Evolutionary conservation across 2,797 vertebrate genomes (phyloP).

Genomic region (Hozukius guyotensis): DNA sequence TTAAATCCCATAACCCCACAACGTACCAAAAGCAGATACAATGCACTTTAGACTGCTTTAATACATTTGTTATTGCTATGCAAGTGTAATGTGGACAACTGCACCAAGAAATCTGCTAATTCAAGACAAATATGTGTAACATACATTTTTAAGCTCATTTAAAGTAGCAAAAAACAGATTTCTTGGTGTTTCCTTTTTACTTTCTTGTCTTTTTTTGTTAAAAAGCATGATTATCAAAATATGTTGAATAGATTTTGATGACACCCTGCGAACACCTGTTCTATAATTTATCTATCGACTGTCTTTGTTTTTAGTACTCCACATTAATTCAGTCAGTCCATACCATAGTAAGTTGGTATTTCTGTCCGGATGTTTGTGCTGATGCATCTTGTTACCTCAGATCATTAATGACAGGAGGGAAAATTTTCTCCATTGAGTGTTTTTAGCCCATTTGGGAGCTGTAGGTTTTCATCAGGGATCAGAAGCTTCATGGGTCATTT

Average conservation of each 20-base stretch:
- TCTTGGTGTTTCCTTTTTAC: constrained; percentile 58
- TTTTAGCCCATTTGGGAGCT: constrained; percentile 27
- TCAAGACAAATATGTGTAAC: background rate
- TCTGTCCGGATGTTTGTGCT: constrained; percentile 83
- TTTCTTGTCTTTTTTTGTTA: constrained; percentile 34
- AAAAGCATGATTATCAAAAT: constrained; percentile 58
- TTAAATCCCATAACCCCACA: background rate
- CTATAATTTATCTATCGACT: constrained; percentile 80
- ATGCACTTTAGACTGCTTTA: constrained; percentile 25
- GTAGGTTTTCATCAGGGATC: constrained; percentile 45
- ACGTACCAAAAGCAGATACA: background rate
- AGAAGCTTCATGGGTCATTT: constrained; percentile 59
- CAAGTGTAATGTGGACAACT: constrained; percentile 14
- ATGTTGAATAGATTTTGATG: constrained; percentile 56
- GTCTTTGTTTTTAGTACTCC: constrained; percentile 84
- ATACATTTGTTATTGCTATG: constrained; percentile 20
- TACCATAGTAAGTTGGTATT: constrained; percentile 85
- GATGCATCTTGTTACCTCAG: constrained; percentile 82
- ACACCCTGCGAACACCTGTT: constrained; percentile 67
- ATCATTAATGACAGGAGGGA: constrained; percentile 64
- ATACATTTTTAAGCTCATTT: background rate
- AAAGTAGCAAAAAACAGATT: constrained; percentile 20
- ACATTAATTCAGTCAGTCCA: constrained; percentile 85
- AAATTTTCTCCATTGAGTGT: constrained; percentile 24
- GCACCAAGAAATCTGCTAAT: constrained; percentile 56